These are phyloP conservation scores for Coreius guichenoti DNA, from an alignment of 2,797 vertebrate genomes.

Conservation along the genomic window DNA sequence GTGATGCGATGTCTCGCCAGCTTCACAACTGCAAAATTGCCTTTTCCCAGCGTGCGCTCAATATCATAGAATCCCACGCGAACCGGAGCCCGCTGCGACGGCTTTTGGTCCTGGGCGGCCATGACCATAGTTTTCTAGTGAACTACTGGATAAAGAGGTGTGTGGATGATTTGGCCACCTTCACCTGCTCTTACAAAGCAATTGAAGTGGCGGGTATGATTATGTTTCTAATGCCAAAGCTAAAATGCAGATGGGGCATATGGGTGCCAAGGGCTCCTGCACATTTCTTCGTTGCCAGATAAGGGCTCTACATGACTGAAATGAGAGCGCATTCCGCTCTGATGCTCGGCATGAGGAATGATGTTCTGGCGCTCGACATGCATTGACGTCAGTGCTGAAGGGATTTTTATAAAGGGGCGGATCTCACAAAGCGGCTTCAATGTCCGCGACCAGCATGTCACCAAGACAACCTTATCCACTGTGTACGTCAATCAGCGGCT, in stretches of 20 bases:
- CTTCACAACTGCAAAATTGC: conserved; percentile 89
- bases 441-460: conserved; percentile 69
- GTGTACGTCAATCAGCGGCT: conserved; percentile 67
- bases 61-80: conserved; percentile 89
- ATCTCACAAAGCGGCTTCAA: conserved; percentile 56
- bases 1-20: conserved; percentile 87
- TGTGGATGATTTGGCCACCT: conserved; percentile 37
- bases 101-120: conserved; percentile 80
- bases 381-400: conserved; percentile 75
- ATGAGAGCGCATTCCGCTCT: conserved; percentile 42
- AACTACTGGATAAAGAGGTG: conserved; percentile 45
- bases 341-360: conserved; percentile 60
- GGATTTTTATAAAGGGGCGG: conserved; percentile 64
- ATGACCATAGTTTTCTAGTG: conserved; percentile 81
- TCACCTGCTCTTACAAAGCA: conserved; percentile 54
- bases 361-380: conserved; percentile 69
- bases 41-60: conserved; percentile 87
- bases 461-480: conserved; percentile 78
- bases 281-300: conserved; percentile 33
- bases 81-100: conserved; percentile 81
- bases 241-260: conserved; percentile 20
- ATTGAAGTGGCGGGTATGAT: conserved; percentile 35
- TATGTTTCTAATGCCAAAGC: conserved; percentile 15
- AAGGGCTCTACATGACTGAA: conserved; percentile 49
- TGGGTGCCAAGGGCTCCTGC: conserved; percentile 23